phyloP scores from a whole-genome alignment of 2,888 invertebrate genomes.

The Scaptomyza cyrtandrae region DNA sequence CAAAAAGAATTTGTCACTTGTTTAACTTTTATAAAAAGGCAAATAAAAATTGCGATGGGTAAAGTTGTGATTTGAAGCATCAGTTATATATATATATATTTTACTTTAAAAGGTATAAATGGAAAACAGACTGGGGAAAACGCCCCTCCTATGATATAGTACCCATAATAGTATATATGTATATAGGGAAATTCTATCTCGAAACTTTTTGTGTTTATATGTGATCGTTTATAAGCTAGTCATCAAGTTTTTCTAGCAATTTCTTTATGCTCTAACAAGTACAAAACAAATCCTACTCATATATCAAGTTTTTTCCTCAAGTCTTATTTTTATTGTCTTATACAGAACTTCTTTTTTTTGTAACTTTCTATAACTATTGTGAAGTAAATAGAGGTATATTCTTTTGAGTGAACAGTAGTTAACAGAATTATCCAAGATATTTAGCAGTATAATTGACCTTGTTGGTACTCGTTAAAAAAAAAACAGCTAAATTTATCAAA shows the following conservation, averaged over 20 bases:
- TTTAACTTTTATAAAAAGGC: not conserved
- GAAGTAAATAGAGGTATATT: constrained; percentile 5
- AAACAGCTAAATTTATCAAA: not conserved
- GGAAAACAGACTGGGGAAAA: not conserved
- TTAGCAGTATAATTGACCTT: constrained; percentile 3
- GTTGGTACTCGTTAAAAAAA: constrained; percentile 1
- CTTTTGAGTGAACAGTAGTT: not conserved
- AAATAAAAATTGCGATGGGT: not conserved
- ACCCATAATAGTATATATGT: not conserved
- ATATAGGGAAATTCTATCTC: not conserved
- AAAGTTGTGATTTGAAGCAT: constrained; percentile 3
- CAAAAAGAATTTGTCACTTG: not conserved
- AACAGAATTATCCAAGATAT: not conserved
- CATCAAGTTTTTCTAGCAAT: not conserved
- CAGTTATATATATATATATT: not conserved
- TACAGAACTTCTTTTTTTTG: not conserved
- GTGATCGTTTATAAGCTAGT: not conserved
- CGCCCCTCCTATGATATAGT: not conserved
- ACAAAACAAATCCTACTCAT: not conserved
- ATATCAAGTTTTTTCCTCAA: constrained; percentile 5
- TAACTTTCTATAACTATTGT: not conserved
- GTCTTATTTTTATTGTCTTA: constrained; percentile 12
- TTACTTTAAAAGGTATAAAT: no score
- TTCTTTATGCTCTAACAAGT: not conserved
- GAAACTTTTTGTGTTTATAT: not conserved